Conservation (phyloP, 2,113 vertebrate genomes). For the Myotis yumanensis region DNA sequence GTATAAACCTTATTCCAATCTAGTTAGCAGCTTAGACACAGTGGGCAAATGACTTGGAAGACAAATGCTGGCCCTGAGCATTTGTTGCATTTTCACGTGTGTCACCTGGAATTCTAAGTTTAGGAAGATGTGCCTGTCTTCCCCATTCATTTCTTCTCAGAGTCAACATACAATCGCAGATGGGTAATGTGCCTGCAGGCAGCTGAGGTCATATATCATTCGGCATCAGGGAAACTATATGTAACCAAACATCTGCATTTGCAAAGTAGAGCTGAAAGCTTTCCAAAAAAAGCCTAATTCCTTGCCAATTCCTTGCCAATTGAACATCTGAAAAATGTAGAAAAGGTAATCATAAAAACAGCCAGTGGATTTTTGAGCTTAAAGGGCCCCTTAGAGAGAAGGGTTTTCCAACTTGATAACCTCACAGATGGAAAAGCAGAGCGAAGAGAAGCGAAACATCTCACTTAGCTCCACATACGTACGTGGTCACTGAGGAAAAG, state of each 20-base stretch:
- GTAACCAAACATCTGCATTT: slow-evolving; percentile 76
- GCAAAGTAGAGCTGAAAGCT: slow-evolving; percentile 60
- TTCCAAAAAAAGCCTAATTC: slow-evolving; percentile 56
- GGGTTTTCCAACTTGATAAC: slow-evolving; percentile 55
- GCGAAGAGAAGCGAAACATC: slow-evolving; percentile 15
- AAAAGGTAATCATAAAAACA: slow-evolving; percentile 61
- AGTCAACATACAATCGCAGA: slow-evolving; percentile 68
- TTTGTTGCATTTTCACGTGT: neutral
- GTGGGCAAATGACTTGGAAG: neutral
- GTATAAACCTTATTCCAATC: neutral
- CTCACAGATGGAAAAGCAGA: slow-evolving; percentile 49
- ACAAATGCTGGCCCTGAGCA: neutral
- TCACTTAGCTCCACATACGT: neutral
- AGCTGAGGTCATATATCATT: slow-evolving; percentile 66
- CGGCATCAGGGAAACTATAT: slow-evolving; percentile 75
- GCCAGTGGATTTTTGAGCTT: slow-evolving; percentile 48
- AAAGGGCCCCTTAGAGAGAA: slow-evolving; percentile 42
- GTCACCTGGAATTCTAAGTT: neutral
- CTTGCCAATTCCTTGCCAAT: slow-evolving; percentile 68
- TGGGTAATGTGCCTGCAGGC: slow-evolving; percentile 70
- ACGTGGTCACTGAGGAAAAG: neutral
- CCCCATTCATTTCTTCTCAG: neutral
- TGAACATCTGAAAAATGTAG: slow-evolving; percentile 64
- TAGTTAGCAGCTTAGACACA: neutral
- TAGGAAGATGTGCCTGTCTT: neutral